These are phyloP conservation scores for Bombus cullumanus DNA, from an alignment of 1,140 invertebrate species.

Conservation along the genomic window DNA sequence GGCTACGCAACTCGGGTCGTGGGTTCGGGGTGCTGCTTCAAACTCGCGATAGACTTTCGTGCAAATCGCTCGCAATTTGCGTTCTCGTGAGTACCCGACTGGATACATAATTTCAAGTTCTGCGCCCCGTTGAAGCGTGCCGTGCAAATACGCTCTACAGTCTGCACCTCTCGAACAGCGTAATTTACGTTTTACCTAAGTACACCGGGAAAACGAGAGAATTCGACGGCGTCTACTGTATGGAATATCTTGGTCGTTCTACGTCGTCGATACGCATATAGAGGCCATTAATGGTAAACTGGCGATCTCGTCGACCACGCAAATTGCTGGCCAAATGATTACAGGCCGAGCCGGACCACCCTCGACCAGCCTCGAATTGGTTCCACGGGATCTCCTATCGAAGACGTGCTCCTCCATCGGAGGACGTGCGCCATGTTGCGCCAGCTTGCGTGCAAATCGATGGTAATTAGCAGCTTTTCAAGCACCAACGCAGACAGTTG, in stretches of 20 bases:
- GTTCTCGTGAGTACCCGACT: not conserved
- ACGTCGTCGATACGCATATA: slow-evolving; percentile 13
- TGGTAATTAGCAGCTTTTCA: slow-evolving; percentile 56
- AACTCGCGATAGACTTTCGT: slow-evolving; percentile 22
- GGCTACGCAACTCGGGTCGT: too few species aligned
- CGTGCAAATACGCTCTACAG: slow-evolving; percentile 46
- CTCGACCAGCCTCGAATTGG: not conserved
- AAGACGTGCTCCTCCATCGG: not conserved
- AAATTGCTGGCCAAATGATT: slow-evolving; percentile 57
- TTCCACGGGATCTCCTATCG: not conserved
- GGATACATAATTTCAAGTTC: slow-evolving; percentile 56
- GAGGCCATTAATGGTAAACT: slow-evolving; percentile 48
- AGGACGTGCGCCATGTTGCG: not conserved
- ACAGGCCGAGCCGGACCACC: slow-evolving; percentile 36
- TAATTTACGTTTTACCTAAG: slow-evolving; percentile 52
- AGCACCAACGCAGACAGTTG: not conserved
- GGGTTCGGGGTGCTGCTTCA: not conserved
- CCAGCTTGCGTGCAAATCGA: slow-evolving; percentile 4
- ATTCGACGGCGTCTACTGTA: slow-evolving; percentile 40
- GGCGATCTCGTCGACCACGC: slow-evolving; percentile 10
- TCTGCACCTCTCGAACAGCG: slow-evolving; percentile 2
- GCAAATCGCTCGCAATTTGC: slow-evolving; percentile 37
- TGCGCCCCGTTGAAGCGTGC: not conserved
- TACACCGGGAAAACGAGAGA: slow-evolving; percentile 16
- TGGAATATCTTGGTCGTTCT: slow-evolving; percentile 41